phyloP scores from a whole-genome alignment of 2,113 vertebrate genomes.

The Calcarius ornatus region DNA sequence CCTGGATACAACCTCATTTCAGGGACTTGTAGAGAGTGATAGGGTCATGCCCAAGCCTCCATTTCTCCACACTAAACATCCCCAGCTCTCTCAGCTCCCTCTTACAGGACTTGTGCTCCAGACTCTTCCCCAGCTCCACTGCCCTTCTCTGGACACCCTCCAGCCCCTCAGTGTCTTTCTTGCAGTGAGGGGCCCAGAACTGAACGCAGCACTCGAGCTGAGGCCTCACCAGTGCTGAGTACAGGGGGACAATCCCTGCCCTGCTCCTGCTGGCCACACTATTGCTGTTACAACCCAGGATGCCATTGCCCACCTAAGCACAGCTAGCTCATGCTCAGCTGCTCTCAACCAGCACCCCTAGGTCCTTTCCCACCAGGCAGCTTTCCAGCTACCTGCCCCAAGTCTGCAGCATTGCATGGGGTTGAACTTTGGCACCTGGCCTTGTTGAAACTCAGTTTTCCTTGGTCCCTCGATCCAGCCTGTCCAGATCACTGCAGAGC shows the following conservation, averaged over 20 bases:
- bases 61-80: background rate
- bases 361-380: background rate
- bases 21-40: accelerated
- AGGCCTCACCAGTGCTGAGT: background rate
- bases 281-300: accelerated
- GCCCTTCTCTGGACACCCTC: accelerated
- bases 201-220: background rate
- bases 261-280: background rate
- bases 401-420: background rate
- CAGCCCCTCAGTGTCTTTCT: background rate
- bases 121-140: accelerated
- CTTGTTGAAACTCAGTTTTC: background rate
- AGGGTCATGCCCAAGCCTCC: accelerated
- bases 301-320: background rate
- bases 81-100: background rate
- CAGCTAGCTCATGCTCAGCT: background rate
- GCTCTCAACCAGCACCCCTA: background rate
- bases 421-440: background rate
- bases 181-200: background rate
- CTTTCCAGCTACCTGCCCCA: background rate
- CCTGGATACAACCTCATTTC: background rate
- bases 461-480: accelerated
- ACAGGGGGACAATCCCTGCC: accelerated
- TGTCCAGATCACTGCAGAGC: background rate
- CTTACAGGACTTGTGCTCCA: background rate